Evolutionary conservation across 2,888 invertebrate genomes (phyloP).

Genomic region (Andrena flavipes): DNA sequence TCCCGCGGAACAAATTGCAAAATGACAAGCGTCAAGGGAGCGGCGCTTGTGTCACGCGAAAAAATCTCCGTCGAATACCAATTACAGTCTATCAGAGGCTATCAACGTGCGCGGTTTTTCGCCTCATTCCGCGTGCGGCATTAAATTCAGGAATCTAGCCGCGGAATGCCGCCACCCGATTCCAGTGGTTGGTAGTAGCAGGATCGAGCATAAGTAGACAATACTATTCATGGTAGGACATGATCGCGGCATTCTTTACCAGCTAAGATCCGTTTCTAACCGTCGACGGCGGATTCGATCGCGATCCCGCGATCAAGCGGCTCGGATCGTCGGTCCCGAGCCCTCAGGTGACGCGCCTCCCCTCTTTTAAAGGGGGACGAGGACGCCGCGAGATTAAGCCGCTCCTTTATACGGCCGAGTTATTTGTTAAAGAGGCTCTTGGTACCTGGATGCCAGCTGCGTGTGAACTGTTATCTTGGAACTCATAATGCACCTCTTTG

Average conservation of each 20-base stretch:
- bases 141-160: constrained; percentile 62
- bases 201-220: constrained; percentile 56
- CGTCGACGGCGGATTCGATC: constrained; percentile 31
- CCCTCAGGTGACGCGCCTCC: neutral
- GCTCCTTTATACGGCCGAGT: constrained; percentile 73
- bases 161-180: constrained; percentile 53
- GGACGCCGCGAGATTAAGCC: constrained; percentile 70
- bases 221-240: constrained; percentile 59
- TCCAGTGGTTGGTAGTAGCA: constrained; percentile 19
- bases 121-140: constrained; percentile 32
- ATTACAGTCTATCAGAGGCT: constrained; percentile 56
- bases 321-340: constrained; percentile 16
- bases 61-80: constrained; percentile 41
- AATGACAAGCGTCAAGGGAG: constrained; percentile 17
- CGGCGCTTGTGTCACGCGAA: constrained; percentile 14
- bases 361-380: constrained; percentile 33
- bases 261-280: constrained; percentile 39
- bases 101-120: constrained; percentile 48
- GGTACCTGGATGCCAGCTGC: constrained; percentile 63
- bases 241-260: constrained; percentile 54
- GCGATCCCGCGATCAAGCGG: constrained; percentile 35
- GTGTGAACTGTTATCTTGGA: constrained; percentile 74
- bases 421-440: constrained; percentile 72
- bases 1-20: constrained; percentile 31
- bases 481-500: constrained; percentile 71